Percentiles rank a stretch among this genome's conserved stretches.
Evolutionary conservation across 2,888 invertebrate species (phyloP).

Genomic region (Elysia crispata): DNA sequence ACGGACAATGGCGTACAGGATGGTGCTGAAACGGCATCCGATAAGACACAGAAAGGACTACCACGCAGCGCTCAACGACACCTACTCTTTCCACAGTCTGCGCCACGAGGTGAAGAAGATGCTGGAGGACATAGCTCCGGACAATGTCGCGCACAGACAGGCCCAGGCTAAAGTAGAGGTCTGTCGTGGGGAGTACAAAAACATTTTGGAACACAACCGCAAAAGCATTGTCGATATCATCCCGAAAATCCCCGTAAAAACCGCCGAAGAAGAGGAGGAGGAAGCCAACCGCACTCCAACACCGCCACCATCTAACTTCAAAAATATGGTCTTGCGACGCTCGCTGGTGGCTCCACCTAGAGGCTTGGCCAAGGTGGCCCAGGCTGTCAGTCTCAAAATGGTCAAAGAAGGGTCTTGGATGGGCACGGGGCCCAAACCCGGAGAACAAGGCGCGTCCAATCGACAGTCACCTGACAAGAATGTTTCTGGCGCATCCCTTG

Average conservation of each 20-base stretch:
- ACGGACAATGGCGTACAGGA: constrained; percentile 58
- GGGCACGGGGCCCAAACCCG: neutral
- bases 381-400: constrained; percentile 42
- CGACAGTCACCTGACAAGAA: too few relatives aligned
- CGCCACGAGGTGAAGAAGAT: constrained; percentile 60
- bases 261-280: neutral
- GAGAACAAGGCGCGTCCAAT: too few relatives aligned
- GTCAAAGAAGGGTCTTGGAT: constrained; percentile 47
- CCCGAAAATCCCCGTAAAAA: constrained; percentile 27
- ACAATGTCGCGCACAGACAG: constrained; percentile 55
- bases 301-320: constrained; percentile 12
- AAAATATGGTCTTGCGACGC: neutral
- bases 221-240: constrained; percentile 29
- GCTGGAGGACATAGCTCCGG: constrained; percentile 58
- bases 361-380: constrained; percentile 36
- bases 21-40: constrained; percentile 59
- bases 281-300: neutral
- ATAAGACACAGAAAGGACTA: constrained; percentile 55
- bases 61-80: constrained; percentile 57
- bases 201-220: constrained; percentile 14
- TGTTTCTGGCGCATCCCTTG: too few relatives aligned
- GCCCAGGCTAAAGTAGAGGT: constrained; percentile 53
- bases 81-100: constrained; percentile 56
- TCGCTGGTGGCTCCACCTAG: constrained; percentile 35
- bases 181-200: constrained; percentile 47